Evolutionary conservation across 2,113 vertebrate species (phyloP).

Genomic region (Castor canadensis): DNA sequence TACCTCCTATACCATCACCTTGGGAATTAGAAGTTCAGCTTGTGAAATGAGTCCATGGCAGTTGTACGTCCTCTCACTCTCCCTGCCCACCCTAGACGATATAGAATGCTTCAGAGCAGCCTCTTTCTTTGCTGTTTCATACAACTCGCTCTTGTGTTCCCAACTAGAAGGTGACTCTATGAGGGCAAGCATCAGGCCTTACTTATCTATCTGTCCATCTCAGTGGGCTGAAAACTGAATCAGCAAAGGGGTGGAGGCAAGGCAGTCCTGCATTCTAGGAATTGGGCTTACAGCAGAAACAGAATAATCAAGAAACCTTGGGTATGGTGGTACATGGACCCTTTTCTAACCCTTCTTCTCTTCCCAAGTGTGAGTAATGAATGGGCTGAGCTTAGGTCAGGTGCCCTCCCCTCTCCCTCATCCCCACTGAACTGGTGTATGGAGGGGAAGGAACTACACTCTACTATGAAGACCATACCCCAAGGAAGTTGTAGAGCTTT

Average conservation of each 20-base stretch:
- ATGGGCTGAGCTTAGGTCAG: background rate
- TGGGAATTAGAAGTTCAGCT: background rate
- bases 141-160: background rate
- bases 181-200: background rate
- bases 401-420: background rate
- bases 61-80: background rate
- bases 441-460: background rate
- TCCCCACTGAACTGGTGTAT: background rate
- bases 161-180: background rate
- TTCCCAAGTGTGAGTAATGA: background rate
- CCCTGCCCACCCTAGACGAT: no score
- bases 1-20: no score
- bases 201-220: no score
- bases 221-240: background rate
- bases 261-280: background rate
- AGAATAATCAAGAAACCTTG: background rate
- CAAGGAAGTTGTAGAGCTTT: background rate
- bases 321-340: background rate
- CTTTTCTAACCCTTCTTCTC: background rate
- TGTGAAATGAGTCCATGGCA: background rate
- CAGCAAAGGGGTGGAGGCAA: background rate
- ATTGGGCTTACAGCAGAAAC: background rate
- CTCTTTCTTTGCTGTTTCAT: background rate
- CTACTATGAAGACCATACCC: background rate
- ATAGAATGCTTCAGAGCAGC: no score